Percentiles rank a stretch among this genome's conserved stretches.
These are phyloP conservation scores for Drosophila pegasa DNA, from an alignment of 2,888 invertebrate genomes.

Conservation along the genomic window DNA sequence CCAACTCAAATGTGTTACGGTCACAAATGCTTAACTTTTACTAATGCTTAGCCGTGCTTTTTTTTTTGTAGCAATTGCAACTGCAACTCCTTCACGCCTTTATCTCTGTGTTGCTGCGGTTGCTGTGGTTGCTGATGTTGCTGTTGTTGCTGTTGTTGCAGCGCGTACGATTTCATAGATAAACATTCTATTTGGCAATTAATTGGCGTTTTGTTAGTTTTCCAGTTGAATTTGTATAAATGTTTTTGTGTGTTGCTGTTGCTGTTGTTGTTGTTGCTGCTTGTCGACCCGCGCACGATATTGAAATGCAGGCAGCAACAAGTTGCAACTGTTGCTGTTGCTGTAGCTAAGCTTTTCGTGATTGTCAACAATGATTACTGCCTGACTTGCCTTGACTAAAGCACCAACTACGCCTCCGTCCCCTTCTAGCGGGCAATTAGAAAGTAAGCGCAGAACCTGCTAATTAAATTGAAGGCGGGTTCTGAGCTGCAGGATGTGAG, in stretches of 20 bases:
- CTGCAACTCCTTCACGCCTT: constrained; percentile 56
- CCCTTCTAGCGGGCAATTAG: constrained; percentile 41
- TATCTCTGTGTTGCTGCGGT: constrained; percentile 44
- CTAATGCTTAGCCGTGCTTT: constrained; percentile 64
- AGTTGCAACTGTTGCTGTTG: constrained; percentile 52
- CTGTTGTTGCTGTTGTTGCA: constrained; percentile 38
- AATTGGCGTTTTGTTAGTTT: constrained; percentile 82
- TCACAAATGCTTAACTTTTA: constrained; percentile 82
- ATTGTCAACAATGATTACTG: constrained; percentile 80
- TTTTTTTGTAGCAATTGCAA: constrained; percentile 13
- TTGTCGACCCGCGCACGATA: constrained; percentile 75
- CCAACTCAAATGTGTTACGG: constrained; percentile 76
- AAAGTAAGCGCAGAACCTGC: constrained; percentile 60
- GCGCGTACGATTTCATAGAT: constrained; percentile 79
- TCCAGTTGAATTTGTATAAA: constrained; percentile 79
- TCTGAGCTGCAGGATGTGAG: constrained; percentile 29
- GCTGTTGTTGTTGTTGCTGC: constrained; percentile 31
- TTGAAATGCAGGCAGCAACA: constrained; percentile 79
- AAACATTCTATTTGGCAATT: constrained; percentile 84
- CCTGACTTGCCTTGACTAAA: constrained; percentile 38
- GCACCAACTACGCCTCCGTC: background rate
- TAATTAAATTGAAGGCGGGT: constrained; percentile 74
- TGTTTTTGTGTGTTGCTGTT: constrained; percentile 48
- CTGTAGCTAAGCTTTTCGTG: constrained; percentile 63
- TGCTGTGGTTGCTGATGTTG: constrained; percentile 36